Percentiles rank a stretch among this genome's conserved stretches.
phyloP scores from a whole-genome alignment of 2,888 invertebrate genomes.

The Helicoverpa assulta region DNA sequence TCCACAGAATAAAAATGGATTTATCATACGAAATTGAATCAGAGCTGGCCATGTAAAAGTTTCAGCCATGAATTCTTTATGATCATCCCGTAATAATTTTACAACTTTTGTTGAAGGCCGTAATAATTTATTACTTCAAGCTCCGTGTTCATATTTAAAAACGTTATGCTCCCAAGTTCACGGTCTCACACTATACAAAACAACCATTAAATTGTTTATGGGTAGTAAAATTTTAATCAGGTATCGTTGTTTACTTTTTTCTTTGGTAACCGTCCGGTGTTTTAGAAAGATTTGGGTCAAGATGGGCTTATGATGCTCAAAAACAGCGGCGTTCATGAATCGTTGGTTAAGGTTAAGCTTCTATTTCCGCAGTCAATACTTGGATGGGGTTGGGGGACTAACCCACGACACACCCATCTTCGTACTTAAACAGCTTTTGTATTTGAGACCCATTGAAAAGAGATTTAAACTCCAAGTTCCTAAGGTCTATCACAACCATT shows the following conservation, averaged over 20 bases:
- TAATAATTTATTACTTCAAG: constrained; percentile 56
- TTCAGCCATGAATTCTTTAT: constrained; percentile 60
- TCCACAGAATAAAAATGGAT: constrained; percentile 24
- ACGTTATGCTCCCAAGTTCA: constrained; percentile 37
- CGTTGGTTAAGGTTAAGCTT: no score
- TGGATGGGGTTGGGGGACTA: no score
- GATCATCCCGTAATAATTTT: constrained; percentile 53
- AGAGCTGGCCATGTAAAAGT: constrained; percentile 54
- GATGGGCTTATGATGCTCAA: no score
- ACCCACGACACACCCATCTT: no score
- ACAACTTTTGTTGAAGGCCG: constrained; percentile 46
- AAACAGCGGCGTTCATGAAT: no score
- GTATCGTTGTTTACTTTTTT: constrained; percentile 11
- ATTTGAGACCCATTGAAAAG: no score
- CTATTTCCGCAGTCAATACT: no score
- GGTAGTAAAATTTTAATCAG: constrained; percentile 1
- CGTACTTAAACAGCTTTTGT: no score
- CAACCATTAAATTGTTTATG: constrained; percentile 10
- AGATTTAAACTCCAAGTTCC: no score
- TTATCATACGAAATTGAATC: constrained; percentile 50
- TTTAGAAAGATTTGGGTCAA: constrained; percentile 1
- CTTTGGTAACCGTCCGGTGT: neutral
- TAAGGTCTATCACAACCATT: no score
- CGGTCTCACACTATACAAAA: constrained; percentile 23
- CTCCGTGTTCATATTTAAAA: constrained; percentile 43